Evolutionary conservation across 2,888 invertebrate species (phyloP), one percentile per base, ranked within the genome.

Genomic region (Ceraclea dissimilis): DNA sequence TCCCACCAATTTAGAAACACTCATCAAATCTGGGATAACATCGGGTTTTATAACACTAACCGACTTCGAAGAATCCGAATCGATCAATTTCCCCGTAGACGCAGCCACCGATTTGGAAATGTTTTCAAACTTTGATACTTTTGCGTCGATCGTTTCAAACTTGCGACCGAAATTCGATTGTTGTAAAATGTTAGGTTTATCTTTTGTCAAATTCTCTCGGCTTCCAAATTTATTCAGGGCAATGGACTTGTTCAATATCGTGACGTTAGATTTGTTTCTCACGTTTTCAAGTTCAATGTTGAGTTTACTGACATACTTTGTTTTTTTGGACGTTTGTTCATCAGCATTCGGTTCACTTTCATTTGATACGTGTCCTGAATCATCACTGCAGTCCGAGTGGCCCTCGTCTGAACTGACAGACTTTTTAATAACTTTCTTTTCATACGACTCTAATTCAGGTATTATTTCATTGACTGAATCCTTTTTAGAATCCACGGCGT

Each of bases 311-410:
- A 16, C 39, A 39, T 39, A 39, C 39, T 39, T 39, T 39, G 39
- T 39, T 16, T 39, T 39, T 39, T 39, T 39, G 13, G 39, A 39
- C n/a, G 39, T 16, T 39, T 39, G 39, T 13, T 39, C 39, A 39
- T 39, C 39, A 39, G 13, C 13, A 39, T 39, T n/a, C 8, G 65
- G 16, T 59, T 84, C 82, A 65, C 82, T 81, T 68, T 86, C 87
- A 67, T 86, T 88, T 51, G 88, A 88, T 64, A 88, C 88, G 71
- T 89, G 88, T 59, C 89, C 89, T 56, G 88, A 88, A 73, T 89
- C 89, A 65, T 89, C 88, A 57, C 88, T 86, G 65, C 87, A 86
- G 65, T 85, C 85, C 5, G 85, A 85, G 62, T 79, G 79, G 63
- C 81, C 79, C 69, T 81, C 79, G 58, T 79, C 79, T 69, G 75